Evolutionary conservation across 2,113 vertebrate genomes (phyloP), one percentile per base, ranked within the genome.

Genomic region (Protobothrops flavoviridis): DNA sequence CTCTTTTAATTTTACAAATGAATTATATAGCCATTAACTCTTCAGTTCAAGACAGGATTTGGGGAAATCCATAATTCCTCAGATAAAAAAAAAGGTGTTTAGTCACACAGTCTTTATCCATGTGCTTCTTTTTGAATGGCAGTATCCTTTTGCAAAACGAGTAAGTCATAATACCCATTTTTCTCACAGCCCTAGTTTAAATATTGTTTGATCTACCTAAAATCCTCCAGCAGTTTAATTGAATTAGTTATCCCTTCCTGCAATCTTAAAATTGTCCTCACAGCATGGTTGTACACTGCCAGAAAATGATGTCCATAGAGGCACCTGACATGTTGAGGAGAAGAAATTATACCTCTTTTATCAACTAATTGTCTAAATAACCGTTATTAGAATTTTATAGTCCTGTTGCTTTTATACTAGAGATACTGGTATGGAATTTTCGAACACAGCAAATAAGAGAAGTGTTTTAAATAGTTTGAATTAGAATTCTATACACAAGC

Each of bases 391-490:
- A 50, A 24, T 48, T 88, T 39, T 85, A 91, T 26, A 74, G 85
- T 43, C 21, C 1, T 2, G 6, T 1, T 43, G 93, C 50, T 91
- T 55, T 93, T 39, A 59, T 2, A 53, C 55, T 26, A 57, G 53
- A 33, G 8, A 52, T 8, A 4, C 86, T 8, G 94, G 92, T 94
- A 85, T 39, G 94, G 92, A 90, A 86, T 91, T 93, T 95, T 50
- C 69, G 20, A 88, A 11, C 91, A 0, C 55, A 50, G 81, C 24
- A 29, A 90, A 4, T 26, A 17, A 52, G 45, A 64, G 24, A 85
- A 89, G 33, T 29, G 4, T 55, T 52, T 92, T 12, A 93, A 95
- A 95, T 94, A 94, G 88, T 96, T 91, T 33, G 94, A 23, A 91
- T 86, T 69, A 92, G 10, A 20, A 50, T 74, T 90, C 95, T 95